Percentiles rank a stretch among this genome's conserved stretches.
These are phyloP conservation scores for Syngnathus acus DNA, from an alignment of 2,797 vertebrate genomes.

Conservation along the genomic window DNA sequence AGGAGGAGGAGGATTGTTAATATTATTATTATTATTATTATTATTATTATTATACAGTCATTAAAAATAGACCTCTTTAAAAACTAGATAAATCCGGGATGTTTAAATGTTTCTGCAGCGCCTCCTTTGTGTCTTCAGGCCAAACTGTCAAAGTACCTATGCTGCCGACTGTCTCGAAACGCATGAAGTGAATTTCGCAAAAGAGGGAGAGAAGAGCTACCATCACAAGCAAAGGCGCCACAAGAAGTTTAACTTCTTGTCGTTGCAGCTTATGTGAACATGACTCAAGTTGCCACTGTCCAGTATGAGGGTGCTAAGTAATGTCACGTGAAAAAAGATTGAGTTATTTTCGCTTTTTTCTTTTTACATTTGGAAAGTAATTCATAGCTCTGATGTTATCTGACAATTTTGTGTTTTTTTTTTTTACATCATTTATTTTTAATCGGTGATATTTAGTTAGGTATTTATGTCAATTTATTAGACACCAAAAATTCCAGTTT, in stretches of 20 bases:
- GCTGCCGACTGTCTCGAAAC: background rate
- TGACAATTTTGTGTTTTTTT: background rate
- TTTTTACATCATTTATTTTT: background rate
- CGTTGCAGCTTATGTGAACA: background rate
- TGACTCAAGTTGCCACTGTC: background rate
- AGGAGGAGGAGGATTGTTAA: too few relatives aligned
- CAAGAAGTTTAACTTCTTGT: background rate
- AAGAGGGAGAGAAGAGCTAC: background rate
- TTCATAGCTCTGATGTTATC: too few relatives aligned
- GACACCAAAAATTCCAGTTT: background rate
- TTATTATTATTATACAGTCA: too few relatives aligned
- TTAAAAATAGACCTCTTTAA: background rate
- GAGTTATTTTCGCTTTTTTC: background rate
- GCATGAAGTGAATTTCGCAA: background rate
- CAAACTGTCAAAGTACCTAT: background rate
- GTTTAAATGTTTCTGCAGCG: background rate
- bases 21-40: too few relatives aligned
- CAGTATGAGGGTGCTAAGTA: background rate
- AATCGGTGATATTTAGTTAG: too few relatives aligned
- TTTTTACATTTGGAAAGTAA: background rate
- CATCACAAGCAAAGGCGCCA: too few relatives aligned
- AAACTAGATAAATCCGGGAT: background rate
- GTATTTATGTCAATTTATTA: too few relatives aligned
- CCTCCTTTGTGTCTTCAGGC: background rate
- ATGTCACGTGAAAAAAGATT: background rate